phyloP scores from a whole-genome alignment of 1,140 invertebrate genomes.

The Aphelinus certus region DNA sequence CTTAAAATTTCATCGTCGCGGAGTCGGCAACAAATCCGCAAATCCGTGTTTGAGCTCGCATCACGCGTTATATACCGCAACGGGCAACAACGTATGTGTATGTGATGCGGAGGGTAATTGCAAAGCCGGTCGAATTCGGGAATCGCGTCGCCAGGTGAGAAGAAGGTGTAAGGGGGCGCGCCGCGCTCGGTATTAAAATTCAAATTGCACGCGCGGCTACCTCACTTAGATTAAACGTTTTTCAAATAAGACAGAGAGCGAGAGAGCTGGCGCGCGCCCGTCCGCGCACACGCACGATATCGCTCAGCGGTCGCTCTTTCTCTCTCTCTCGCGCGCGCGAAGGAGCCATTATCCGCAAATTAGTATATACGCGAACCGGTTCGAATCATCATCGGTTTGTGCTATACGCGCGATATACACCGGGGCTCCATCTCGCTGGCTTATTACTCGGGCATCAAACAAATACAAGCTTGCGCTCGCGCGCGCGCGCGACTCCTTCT shows the following conservation, averaged over 20 bases:
- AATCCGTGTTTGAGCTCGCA: too few species aligned
- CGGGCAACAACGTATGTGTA: too few species aligned
- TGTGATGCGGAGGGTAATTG: too few species aligned
- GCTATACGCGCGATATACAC: conserved; percentile 11
- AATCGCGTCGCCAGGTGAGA: too few species aligned
- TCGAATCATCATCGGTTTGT: conserved; percentile 35
- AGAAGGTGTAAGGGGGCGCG: too few species aligned
- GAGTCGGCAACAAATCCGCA: too few species aligned
- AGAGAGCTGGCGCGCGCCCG: not conserved
- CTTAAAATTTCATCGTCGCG: too few species aligned
- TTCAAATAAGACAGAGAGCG: conserved; percentile 32
- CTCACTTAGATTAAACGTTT: conserved; percentile 41
- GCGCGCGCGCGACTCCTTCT: conserved; percentile 26
- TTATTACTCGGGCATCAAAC: conserved; percentile 37
- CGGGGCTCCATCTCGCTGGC: conserved; percentile 31
- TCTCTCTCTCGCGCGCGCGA: conserved; percentile 8
- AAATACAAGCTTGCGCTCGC: conserved; percentile 16
- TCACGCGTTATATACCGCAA: too few species aligned
- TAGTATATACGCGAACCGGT: conserved; percentile 38
- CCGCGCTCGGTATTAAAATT: conserved; percentile 22
- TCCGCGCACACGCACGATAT: conserved; percentile 13
- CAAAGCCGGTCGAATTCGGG: too few species aligned
- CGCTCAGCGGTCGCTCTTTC: not conserved
- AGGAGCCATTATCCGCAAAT: conserved; percentile 43
- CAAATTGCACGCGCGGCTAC: conserved; percentile 14